Evolutionary conservation across 1,140 invertebrate species (phyloP), one percentile per base, ranked within the genome.

Genomic region (Anastrepha ludens): DNA sequence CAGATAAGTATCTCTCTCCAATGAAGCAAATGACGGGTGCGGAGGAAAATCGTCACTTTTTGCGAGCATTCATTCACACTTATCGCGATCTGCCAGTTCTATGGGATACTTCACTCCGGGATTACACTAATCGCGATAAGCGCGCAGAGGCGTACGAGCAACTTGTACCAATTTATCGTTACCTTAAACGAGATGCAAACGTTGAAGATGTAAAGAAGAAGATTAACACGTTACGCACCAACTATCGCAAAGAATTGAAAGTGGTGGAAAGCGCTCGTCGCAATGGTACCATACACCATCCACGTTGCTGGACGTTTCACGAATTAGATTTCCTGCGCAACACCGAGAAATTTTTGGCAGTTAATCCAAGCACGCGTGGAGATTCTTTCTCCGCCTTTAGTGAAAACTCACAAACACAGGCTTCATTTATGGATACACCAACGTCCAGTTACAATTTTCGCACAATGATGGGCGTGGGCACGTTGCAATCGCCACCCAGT

Each of bases 181-280:
- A 92, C 44, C 89, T 93, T 0, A 92, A 92, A 64, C 88, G 91
- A 1, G 92, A 93, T 78, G 92, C 92, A 58, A 92, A 90, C 7
- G 90, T 93, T 2, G 90, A 92, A 87, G 92, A 93, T 86, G 92
- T 93, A 8, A 93, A 93, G 58, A 93, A 93, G 58, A 93, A 93
- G 87, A 93, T 93, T 7, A 93, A 93, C 39, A 92, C 92, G 0
- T 86, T 93, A 78, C 89, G 92, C 5, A 93, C 92, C 0, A 93
- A 93, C 58, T 93, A 92, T 39, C 90, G 92, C 62, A 93, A 93
- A 89, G 92, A 93, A 55, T 88, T 93, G 3, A 88, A 88, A 87
- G 86, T 92, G 4, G 91, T 93, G 20, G 92, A 92, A 86, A 91
- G 90, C n/a, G 90, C 92, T 0, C 89, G 91, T 85, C 87, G 90